Conservation (phyloP, 2,888 invertebrate genomes). For the Eupithecia pulchellata region DNA sequence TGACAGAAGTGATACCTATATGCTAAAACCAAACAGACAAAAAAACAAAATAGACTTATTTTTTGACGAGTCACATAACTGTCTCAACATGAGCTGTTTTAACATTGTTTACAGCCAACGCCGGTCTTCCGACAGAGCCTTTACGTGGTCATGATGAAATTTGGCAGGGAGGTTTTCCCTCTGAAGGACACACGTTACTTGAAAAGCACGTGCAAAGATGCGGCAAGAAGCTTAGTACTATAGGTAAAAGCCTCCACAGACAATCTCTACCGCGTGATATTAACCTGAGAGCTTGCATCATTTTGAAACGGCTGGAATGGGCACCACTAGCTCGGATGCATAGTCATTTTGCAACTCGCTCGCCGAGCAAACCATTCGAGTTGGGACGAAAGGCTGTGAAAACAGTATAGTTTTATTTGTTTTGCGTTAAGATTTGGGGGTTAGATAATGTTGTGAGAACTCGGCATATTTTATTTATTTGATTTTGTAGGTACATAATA, state of each 20-base stretch:
- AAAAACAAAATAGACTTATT: too few relatives aligned
- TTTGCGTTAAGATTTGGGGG: not conserved
- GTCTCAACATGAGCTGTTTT: too few relatives aligned
- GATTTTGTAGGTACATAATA: too few relatives aligned
- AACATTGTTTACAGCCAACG: too few relatives aligned
- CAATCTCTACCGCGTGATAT: not conserved
- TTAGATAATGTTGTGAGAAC: not conserved
- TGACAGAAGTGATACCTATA: too few relatives aligned
- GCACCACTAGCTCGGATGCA: not conserved
- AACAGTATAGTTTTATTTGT: not conserved
- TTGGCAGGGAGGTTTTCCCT: not conserved
- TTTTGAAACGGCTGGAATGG: not conserved
- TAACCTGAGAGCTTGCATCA: not conserved
- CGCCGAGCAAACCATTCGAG: not conserved
- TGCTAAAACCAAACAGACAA: too few relatives aligned
- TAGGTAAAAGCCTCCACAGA: not conserved
- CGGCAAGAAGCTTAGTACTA: not conserved
- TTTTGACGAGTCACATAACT: too few relatives aligned
- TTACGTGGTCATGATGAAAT: not conserved
- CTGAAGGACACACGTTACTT: too few relatives aligned
- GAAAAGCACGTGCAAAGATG: not conserved
- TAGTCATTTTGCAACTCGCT: not conserved
- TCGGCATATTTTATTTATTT: not conserved
- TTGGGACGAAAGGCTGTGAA: not conserved
- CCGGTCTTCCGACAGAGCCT: too few relatives aligned